These are phyloP conservation scores for Ormyrus nitidulus DNA, from an alignment of 2,888 invertebrate genomes.

Conservation along the genomic window DNA sequence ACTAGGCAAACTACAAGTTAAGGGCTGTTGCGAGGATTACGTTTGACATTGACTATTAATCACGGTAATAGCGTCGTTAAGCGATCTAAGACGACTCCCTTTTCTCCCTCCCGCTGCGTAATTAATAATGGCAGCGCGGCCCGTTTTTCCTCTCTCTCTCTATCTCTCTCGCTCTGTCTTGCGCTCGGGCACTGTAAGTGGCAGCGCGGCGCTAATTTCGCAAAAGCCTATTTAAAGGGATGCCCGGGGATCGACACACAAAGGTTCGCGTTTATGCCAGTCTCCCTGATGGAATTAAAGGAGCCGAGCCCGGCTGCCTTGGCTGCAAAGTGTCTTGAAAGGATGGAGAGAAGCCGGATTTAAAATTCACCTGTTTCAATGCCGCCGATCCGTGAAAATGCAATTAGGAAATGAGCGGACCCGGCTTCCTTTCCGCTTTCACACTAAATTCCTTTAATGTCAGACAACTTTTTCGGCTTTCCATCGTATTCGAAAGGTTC, in stretches of 20 bases:
- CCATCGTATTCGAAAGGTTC: no score
- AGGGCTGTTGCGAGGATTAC: conserved; percentile 47
- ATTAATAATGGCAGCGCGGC: conserved; percentile 38
- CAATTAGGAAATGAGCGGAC: no score
- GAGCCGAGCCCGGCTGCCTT: neutral
- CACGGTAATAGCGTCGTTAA: conserved; percentile 53
- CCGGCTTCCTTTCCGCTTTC: no score
- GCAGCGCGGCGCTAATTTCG: neutral
- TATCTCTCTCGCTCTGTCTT: neutral
- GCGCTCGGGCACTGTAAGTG: neutral
- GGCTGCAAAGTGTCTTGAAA: no score
- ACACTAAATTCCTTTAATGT: no score
- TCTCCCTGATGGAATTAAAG: neutral
- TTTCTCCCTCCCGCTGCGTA: conserved; percentile 8
- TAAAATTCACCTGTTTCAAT: no score
- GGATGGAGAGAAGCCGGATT: no score
- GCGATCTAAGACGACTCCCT: conserved; percentile 37
- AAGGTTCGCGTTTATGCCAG: neutral
- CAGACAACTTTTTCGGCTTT: no score
- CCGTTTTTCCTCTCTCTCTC: neutral
- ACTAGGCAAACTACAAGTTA: conserved; percentile 42
- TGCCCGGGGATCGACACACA: neutral
- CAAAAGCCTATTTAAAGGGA: neutral
- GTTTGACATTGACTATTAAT: conserved; percentile 53
- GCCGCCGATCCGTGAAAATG: no score